These are phyloP conservation scores for Agrotis puta DNA, from an alignment of 2,888 invertebrate species.

Conservation along the genomic window DNA sequence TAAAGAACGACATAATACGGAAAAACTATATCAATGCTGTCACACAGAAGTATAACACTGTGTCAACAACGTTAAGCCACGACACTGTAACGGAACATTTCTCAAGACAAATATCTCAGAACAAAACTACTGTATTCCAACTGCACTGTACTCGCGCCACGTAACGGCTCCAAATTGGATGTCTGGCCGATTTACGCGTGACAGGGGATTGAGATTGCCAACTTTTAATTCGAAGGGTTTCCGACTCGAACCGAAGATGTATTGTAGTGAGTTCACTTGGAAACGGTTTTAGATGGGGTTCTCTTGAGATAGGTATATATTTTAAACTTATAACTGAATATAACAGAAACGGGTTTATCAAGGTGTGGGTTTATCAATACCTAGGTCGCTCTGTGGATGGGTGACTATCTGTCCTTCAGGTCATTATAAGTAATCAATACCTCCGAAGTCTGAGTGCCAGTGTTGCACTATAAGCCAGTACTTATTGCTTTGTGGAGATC, in stretches of 20 bases:
- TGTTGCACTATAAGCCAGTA: too few relatives aligned
- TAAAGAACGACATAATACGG: too few relatives aligned
- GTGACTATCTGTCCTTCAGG: too few relatives aligned
- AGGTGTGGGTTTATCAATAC: too few relatives aligned
- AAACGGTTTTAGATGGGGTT: background rate
- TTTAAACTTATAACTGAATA: too few relatives aligned
- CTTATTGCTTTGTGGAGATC: too few relatives aligned
- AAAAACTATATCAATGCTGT: background rate
- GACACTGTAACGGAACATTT: background rate
- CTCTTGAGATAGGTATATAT: too few relatives aligned
- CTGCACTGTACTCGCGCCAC: slow-evolving; percentile 45
- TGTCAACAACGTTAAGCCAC: background rate
- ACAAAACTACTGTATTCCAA: slow-evolving; percentile 44
- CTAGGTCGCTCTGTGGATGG: too few relatives aligned
- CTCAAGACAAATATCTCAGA: slow-evolving; percentile 6
- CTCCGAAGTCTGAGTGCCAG: too few relatives aligned
- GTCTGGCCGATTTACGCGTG: slow-evolving; percentile 80
- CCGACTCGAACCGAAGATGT: slow-evolving; percentile 29
- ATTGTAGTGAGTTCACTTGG: slow-evolving; percentile 4
- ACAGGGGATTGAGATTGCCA: slow-evolving; percentile 76
- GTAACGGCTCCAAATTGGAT: slow-evolving; percentile 82
- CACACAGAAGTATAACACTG: background rate
- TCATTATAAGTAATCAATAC: too few relatives aligned
- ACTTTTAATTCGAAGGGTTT: slow-evolving; percentile 76
- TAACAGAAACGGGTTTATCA: too few relatives aligned